A percentile compares a stretch with the other conserved stretches of the same genome.
Evolutionary conservation across 2,113 vertebrate genomes (phyloP).

Genomic region (Capra hircus): DNA sequence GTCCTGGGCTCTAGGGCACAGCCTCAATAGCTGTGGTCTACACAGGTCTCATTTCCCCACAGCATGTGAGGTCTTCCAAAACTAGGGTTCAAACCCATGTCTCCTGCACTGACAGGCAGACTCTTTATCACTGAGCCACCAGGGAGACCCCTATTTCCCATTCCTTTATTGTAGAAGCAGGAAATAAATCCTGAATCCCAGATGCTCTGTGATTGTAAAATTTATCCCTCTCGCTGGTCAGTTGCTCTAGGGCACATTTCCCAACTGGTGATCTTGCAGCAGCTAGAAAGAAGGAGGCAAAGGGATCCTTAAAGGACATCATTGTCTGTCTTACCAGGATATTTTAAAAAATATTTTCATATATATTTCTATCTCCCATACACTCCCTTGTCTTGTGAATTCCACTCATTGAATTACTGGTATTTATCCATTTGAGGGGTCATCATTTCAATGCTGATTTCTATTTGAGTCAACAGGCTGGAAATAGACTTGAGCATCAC

Average conservation of each 20-base stretch:
- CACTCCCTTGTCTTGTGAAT: not conserved
- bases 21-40: not conserved
- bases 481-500: constrained; percentile 41
- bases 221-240: not conserved
- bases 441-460: constrained; percentile 31
- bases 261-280: not conserved
- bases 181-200: not conserved
- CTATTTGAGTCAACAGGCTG: constrained; percentile 27
- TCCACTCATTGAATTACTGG: not conserved
- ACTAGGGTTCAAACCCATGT: not conserved
- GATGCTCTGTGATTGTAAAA: not conserved
- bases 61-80: not conserved
- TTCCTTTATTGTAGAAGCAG: not conserved
- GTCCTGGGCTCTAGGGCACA: not conserved
- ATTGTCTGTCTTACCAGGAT: not conserved
- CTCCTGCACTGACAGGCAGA: not conserved
- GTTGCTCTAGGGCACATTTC: not conserved
- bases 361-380: not conserved
- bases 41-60: not conserved
- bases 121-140: not conserved
- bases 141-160: not conserved
- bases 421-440: not conserved
- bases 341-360: not conserved
- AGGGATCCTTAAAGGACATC: not conserved
- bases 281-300: not conserved